Conservation (phyloP, 2,888 invertebrate species). For the Lasioglossum morio region DNA sequence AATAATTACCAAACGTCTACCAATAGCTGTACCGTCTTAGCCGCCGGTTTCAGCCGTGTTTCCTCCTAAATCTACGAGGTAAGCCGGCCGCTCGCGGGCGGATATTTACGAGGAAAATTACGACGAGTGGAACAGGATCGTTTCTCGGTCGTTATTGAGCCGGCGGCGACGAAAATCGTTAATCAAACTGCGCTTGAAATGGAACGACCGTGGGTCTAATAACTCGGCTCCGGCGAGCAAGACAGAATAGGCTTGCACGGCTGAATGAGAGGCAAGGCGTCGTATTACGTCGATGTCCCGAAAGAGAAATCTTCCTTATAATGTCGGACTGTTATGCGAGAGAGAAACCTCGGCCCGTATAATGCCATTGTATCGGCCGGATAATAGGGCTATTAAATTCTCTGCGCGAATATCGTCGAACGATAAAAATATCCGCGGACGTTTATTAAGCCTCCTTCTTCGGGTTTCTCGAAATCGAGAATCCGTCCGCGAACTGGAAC, state of each 20-base stretch:
- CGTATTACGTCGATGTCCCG: constrained; percentile 64
- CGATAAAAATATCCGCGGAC: constrained; percentile 48
- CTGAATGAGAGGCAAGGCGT: constrained; percentile 66
- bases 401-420: constrained; percentile 34
- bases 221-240: constrained; percentile 54
- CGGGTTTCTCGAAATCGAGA: not conserved
- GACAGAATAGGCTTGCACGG: constrained; percentile 62
- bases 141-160: constrained; percentile 40
- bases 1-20: not conserved
- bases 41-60: not conserved
- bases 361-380: constrained; percentile 60
- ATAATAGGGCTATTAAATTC: constrained; percentile 66
- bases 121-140: constrained; percentile 37
- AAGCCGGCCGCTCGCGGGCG: not conserved
- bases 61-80: not conserved
- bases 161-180: constrained; percentile 49
- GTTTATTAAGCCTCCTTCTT: constrained; percentile 34
- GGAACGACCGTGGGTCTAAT: constrained; percentile 59
- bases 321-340: constrained; percentile 67
- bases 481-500: not conserved
- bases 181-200: constrained; percentile 61
- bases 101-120: constrained; percentile 52
- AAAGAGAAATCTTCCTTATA: constrained; percentile 64
- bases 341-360: constrained; percentile 40
- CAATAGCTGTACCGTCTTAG: not conserved